Base-by-base conservation (phyloP, 2,888 invertebrate species). In the Deilephila porcellus region DNA sequence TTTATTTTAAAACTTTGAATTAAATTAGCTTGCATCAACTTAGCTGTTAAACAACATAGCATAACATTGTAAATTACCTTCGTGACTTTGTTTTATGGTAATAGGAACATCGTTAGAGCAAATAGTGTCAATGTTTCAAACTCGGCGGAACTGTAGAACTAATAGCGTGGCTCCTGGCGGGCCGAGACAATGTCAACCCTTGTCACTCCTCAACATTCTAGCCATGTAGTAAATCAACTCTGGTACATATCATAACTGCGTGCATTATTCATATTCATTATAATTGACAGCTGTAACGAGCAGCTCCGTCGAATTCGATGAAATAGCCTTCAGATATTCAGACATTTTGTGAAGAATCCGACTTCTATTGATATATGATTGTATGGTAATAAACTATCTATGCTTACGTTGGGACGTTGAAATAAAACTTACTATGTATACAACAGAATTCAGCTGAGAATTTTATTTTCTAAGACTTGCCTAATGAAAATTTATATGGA, bases 111-210 rank as follows among this genome's bases (percentile, higher is more conserved):
- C 37, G 32, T 60, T 25, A 63, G 19, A 5, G 19, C 67, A 67
- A 73, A 73, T 60, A 67, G 56, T 53, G 53, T 29, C 53, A 56
- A 63, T 20, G 56, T 19, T 52, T 56, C 56, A 17, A 17, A n/a
- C 34, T 20, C 34, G 19, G 8, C 7, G 34, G 6, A 60, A 70
- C 29, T 70, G n/a, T 64, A 25, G 59, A 71, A 74, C 62, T 77
- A 74, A 78, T 77, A 75, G 71, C 70, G 53, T 70, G 73, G 67
- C 70, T 76, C 73, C 56, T 76, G 76, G 74, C 73, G 76, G 76
- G 72, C 76, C 79, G 70, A 71, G 74, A 73, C 77, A 77, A 79
- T 77, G 80, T 78, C 75, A 78, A 80, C 80, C 80, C 80, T 78
- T 77, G 74, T 80, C 79, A 78, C 76, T 76, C 78, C 75, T 74